These are phyloP conservation scores for Stigmatopora argus DNA, from an alignment of 2,113 vertebrate genomes.

Conservation along the genomic window DNA sequence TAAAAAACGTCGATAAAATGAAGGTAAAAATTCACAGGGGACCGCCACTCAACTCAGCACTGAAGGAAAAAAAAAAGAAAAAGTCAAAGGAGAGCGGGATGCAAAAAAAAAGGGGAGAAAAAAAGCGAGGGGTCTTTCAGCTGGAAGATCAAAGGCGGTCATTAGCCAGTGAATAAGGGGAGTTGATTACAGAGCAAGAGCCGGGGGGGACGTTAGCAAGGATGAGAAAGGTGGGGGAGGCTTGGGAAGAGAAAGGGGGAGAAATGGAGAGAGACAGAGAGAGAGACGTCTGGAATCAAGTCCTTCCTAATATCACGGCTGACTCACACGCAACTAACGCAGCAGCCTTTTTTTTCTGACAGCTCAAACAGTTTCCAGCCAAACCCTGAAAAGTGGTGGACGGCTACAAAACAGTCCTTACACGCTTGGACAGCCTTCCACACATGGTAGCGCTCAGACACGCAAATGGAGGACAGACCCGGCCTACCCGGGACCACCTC, in stretches of 20 bases:
- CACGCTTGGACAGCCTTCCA: constrained; percentile 57
- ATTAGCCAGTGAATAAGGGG: constrained; percentile 77
- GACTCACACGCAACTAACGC: constrained; percentile 61
- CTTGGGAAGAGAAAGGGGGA: constrained; percentile 32
- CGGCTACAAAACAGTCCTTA: constrained; percentile 34
- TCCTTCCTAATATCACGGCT: constrained; percentile 33
- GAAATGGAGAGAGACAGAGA: constrained; percentile 30
- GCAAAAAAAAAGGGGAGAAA: constrained; percentile 43
- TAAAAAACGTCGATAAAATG: too few species aligned
- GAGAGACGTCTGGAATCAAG: constrained; percentile 67
- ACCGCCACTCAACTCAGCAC: too few species aligned
- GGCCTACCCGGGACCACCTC: constrained; percentile 42
- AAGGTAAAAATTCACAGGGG: too few species aligned
- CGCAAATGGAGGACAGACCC: constrained; percentile 43
- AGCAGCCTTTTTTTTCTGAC: constrained; percentile 34
- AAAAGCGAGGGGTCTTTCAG: constrained; percentile 67
- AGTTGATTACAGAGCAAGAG: constrained; percentile 77
- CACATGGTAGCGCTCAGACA: constrained; percentile 65
- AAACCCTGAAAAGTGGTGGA: constrained; percentile 24
- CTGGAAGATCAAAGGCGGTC: constrained; percentile 76
- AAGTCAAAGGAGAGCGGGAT: constrained; percentile 31
- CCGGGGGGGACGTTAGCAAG: constrained; percentile 47
- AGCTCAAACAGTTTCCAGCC: constrained; percentile 41
- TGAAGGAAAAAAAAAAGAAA: constrained; percentile 20
- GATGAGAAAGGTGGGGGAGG: constrained; percentile 41